Evolutionary conservation across 2,113 vertebrate species (phyloP).

Genomic region (Heterocephalus glaber): DNA sequence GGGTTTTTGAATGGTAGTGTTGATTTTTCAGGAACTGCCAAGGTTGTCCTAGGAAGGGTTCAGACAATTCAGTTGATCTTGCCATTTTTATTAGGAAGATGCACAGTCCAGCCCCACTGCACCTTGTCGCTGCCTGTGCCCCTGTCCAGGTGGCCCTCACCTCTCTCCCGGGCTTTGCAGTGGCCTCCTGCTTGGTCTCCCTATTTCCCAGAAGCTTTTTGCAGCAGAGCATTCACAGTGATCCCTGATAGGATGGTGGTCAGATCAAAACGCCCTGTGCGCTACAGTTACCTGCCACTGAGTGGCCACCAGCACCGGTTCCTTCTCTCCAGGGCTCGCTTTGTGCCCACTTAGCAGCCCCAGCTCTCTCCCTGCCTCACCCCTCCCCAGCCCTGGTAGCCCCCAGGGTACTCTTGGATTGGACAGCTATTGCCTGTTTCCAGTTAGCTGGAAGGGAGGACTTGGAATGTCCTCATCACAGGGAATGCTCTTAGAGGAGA

Average conservation of each 20-base stretch:
- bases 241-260: background rate
- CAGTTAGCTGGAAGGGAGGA: background rate
- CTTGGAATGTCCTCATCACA: background rate
- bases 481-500: no score
- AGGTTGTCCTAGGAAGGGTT: background rate
- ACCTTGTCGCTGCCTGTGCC: accelerated
- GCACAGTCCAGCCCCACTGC: background rate
- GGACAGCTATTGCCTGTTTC: no score
- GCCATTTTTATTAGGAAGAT: background rate
- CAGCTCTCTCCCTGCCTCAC: background rate
- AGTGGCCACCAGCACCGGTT: background rate
- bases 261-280: background rate
- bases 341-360: background rate
- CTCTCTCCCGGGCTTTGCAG: background rate
- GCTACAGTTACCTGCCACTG: background rate
- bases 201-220: background rate
- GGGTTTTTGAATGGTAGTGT: background rate
- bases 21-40: background rate
- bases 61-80: background rate
- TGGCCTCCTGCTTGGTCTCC: background rate
- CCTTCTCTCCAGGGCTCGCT: background rate
- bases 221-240: background rate
- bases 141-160: background rate
- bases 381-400: background rate
- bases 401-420: background rate